These are phyloP conservation scores for Macrophya annulata DNA, from an alignment of 2,888 invertebrate species.

Conservation along the genomic window DNA sequence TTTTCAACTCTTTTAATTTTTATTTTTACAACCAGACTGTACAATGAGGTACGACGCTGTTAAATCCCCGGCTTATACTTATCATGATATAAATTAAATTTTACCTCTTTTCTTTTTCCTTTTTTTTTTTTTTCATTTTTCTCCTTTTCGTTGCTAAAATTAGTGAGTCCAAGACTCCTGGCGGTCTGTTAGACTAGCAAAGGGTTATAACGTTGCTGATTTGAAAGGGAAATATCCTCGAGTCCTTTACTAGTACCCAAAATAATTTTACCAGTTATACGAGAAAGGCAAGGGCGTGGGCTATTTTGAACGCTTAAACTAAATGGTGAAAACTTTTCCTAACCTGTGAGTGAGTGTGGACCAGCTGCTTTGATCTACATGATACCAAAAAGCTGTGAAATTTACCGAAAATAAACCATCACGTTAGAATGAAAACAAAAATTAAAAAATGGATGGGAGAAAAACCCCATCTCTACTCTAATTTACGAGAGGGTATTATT, in stretches of 20 bases:
- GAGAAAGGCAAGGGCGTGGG: not conserved
- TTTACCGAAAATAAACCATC: constrained; percentile 10
- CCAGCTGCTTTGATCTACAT: constrained; percentile 8
- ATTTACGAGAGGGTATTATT: not conserved
- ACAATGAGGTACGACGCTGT: not conserved
- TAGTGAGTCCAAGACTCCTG: not conserved
- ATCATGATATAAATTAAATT: constrained; percentile 5
- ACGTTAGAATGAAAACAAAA: not conserved
- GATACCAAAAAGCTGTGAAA: not conserved
- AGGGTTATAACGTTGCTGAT: not conserved
- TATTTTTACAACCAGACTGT: not conserved
- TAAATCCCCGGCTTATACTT: not conserved
- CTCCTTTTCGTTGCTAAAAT: not conserved
- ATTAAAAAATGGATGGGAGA: not conserved
- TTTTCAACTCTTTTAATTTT: no score
- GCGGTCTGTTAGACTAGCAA: not conserved
- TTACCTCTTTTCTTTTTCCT: no score
- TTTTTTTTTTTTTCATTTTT: no score
- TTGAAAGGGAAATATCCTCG: not conserved
- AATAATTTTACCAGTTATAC: not conserved
- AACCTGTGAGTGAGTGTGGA: not conserved
- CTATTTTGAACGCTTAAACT: not conserved
- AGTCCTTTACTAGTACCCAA: not conserved
- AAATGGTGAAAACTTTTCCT: constrained; percentile 8
- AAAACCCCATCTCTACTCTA: not conserved